Percentiles rank a stretch among this genome's conserved stretches.
Conservation (phyloP, 2,113 vertebrate species). For the Pseudopodoces humilis region DNA sequence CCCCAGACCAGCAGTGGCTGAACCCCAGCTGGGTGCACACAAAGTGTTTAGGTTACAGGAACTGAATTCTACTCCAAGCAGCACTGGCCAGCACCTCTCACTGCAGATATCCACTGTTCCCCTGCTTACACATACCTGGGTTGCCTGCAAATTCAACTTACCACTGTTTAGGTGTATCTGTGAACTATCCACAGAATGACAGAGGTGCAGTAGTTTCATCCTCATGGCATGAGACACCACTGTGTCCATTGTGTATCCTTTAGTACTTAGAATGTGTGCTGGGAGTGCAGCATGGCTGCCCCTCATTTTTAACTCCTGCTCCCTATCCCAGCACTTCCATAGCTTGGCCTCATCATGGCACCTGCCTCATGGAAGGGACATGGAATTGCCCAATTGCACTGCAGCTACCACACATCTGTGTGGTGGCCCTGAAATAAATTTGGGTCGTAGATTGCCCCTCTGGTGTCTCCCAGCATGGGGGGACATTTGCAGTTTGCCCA, state of each 20-base stretch:
- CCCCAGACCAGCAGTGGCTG: background rate
- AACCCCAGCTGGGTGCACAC: background rate
- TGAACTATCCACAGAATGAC: background rate
- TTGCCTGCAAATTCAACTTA: background rate
- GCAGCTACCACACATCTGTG: background rate
- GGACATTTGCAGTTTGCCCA: no score
- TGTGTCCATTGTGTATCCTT: rapidly evolving
- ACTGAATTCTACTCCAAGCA: background rate
- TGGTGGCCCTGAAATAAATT: background rate
- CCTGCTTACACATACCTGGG: background rate
- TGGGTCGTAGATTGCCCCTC: rapidly evolving
- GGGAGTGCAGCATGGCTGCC: background rate
- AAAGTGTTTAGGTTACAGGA: background rate
- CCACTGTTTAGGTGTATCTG: background rate
- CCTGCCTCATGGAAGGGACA: background rate
- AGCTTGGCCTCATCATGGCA: rapidly evolving
- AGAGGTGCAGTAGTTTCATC: background rate
- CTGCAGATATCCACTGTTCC: background rate
- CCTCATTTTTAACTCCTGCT: background rate
- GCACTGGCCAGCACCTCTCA: background rate
- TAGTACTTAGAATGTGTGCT: background rate
- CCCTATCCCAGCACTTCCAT: background rate
- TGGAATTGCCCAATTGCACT: rapidly evolving
- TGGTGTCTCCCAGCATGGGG: background rate
- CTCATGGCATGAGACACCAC: rapidly evolving